These are phyloP conservation scores for Brachystomella parvula DNA, from an alignment of 1,140 invertebrate genomes.

Conservation along the genomic window DNA sequence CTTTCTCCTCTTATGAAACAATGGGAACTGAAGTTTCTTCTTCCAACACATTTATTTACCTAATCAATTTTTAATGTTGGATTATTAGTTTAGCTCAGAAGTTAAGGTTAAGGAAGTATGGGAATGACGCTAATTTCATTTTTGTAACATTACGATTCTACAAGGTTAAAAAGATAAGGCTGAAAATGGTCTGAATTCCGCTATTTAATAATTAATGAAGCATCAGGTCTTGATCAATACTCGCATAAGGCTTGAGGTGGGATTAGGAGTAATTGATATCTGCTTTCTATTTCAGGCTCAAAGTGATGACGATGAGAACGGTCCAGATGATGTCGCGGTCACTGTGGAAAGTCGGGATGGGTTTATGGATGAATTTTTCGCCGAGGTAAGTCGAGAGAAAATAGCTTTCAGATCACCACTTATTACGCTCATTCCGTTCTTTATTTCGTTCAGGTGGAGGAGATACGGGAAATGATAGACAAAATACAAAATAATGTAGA, in stretches of 20 bases:
- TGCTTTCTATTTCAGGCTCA: conserved; percentile 61
- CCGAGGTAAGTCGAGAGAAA: conserved; percentile 61
- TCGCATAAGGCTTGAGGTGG: background rate
- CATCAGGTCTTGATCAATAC: background rate
- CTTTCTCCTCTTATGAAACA: background rate
- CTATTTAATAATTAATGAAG: too few species aligned
- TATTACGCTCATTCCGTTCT: background rate
- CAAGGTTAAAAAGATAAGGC: background rate
- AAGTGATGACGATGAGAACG: conserved; percentile 89
- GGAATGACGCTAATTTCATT: background rate
- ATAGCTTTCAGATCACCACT: background rate
- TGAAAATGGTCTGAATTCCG: too few species aligned
- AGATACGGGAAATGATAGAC: conserved; percentile 98
- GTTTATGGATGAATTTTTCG: conserved; percentile 97
- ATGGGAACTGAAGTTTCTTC: background rate
- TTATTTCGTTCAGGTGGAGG: conserved; percentile 68
- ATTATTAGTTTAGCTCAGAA: background rate
- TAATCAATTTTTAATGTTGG: background rate
- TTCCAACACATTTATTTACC: background rate
- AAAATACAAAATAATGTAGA: conserved; percentile 98
- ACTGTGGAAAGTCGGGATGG: conserved; percentile 77
- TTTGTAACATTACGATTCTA: background rate
- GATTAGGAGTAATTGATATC: background rate
- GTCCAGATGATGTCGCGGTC: conserved; percentile 81
- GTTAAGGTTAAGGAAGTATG: background rate